A percentile compares a stretch with the other conserved stretches of the same genome.
phyloP scores from a whole-genome alignment of 2,113 vertebrate genomes.

The Mobula birostris region DNA sequence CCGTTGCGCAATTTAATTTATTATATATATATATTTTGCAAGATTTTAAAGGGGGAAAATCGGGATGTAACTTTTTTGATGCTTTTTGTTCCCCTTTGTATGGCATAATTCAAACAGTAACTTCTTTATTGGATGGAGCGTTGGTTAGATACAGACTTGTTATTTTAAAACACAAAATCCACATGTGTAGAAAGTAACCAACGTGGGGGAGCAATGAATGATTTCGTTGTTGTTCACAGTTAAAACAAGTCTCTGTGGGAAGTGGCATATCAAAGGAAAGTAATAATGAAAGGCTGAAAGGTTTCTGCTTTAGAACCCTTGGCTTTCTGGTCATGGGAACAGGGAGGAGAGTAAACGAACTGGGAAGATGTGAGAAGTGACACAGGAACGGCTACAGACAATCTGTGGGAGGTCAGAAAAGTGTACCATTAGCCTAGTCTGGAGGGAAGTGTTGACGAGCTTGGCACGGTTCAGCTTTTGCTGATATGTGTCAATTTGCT shows the following conservation, averaged over 20 bases:
- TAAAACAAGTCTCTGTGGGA: conserved; percentile 53
- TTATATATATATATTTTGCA: not conserved
- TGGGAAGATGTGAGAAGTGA: conserved; percentile 51
- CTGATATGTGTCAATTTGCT: conserved; percentile 42
- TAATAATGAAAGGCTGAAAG: conserved; percentile 52
- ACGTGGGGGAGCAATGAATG: conserved; percentile 10
- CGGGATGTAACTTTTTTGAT: not conserved
- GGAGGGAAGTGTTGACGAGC: conserved; percentile 54
- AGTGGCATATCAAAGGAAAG: conserved; percentile 51
- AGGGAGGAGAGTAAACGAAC: conserved; percentile 48
- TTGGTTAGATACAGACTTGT: not conserved
- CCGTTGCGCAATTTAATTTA: not conserved
- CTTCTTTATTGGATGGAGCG: not conserved
- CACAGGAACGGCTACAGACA: conserved; percentile 52
- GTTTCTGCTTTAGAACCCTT: conserved; percentile 49
- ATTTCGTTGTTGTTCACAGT: not conserved
- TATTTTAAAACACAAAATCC: not conserved
- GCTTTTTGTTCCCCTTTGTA: not conserved
- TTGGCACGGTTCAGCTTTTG: conserved; percentile 50
- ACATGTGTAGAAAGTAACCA: not conserved
- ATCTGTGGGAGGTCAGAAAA: conserved; percentile 54
- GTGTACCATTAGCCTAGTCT: conserved; percentile 56
- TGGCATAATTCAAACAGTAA: not conserved
- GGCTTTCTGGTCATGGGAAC: conserved; percentile 50
- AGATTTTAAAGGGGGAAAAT: not conserved